A percentile compares a stretch with the other conserved stretches of the same genome.
Evolutionary conservation across 2,797 vertebrate species (phyloP).

Genomic region (Eutrigla gurnardus): DNA sequence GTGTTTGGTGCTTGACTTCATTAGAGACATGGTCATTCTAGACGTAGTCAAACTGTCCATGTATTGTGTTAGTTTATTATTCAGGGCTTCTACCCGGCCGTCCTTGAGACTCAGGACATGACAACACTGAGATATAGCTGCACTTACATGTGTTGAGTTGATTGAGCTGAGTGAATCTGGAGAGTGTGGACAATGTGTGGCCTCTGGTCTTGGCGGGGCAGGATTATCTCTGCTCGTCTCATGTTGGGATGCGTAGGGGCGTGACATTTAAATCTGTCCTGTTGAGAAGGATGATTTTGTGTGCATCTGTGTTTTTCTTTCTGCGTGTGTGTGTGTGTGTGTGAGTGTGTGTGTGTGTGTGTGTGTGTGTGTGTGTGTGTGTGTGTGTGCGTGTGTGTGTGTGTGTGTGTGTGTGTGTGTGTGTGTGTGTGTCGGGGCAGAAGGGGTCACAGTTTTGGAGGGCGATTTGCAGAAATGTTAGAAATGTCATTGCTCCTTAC

Average conservation of each 20-base stretch:
- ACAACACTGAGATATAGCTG: conserved; percentile 4
- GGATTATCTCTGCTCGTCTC: conserved; percentile 62
- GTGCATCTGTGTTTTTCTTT: conserved; percentile 25
- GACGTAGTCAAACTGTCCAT: not conserved
- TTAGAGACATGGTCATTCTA: conserved; percentile 32
- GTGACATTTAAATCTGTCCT: conserved; percentile 79
- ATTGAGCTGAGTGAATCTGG: conserved; percentile 32
- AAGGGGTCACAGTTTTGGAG: conserved; percentile 28
- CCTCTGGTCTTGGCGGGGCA: conserved; percentile 48
- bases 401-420: conserved; percentile 24
- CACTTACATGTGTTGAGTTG: conserved; percentile 21
- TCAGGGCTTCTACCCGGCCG: not conserved
- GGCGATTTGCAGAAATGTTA: conserved; percentile 33
- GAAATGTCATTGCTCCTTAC: conserved; percentile 49
- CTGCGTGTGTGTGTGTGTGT: conserved; percentile 25
- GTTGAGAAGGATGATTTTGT: conserved; percentile 32
- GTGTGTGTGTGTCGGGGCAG: conserved; percentile 37
- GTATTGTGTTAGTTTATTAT: not conserved
- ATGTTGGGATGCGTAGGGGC: conserved; percentile 64
- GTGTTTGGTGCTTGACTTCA: conserved; percentile 23
- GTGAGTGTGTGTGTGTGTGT: conserved; percentile 24
- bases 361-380: conserved; percentile 39
- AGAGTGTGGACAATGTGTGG: conserved; percentile 52
- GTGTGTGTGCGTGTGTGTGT: conserved; percentile 24
- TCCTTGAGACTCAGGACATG: not conserved